Conservation (phyloP, 1,140 invertebrate species). For the Globodera rostochiensis region DNA sequence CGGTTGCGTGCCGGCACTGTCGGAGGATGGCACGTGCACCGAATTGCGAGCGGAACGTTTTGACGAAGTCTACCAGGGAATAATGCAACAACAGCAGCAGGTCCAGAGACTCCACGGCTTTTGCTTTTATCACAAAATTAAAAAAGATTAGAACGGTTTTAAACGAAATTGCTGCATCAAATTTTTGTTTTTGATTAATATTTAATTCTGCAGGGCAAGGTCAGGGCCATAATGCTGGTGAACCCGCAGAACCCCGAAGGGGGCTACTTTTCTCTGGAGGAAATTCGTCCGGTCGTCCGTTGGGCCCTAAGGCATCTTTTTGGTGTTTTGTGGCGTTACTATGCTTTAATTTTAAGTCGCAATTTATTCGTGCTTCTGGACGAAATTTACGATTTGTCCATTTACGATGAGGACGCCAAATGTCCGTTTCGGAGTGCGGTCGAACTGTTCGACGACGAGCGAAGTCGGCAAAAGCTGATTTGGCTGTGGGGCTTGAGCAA, state of each 20-base stretch:
- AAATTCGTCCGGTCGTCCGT: constrained; percentile 38
- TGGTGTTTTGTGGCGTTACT: not conserved
- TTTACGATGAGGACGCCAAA: constrained; percentile 41
- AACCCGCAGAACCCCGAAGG: constrained; percentile 54
- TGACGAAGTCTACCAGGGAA: constrained; percentile 43
- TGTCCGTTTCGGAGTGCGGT: constrained; percentile 41
- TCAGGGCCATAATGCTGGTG: constrained; percentile 47
- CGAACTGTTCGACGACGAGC: constrained; percentile 35
- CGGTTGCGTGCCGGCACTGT: constrained; percentile 40
- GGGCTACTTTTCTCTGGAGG: constrained; percentile 48
- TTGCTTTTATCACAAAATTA: no score
- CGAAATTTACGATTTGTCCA: constrained; percentile 48
- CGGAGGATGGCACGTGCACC: constrained; percentile 29
- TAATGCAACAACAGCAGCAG: constrained; percentile 9
- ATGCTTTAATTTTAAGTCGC: constrained; percentile 21
- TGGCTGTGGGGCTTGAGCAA: constrained; percentile 53
- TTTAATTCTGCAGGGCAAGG: constrained; percentile 39
- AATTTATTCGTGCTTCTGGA: constrained; percentile 48
- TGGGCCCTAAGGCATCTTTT: constrained; percentile 35
- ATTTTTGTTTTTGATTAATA: constrained; percentile 13
- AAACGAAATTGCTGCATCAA: no score
- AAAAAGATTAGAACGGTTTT: no score
- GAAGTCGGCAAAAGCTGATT: constrained; percentile 38
- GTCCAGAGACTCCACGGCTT: not conserved
- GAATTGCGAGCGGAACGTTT: constrained; percentile 48